Evolutionary conservation across 2,888 invertebrate genomes (phyloP).

Genomic region (Idaea biselata): DNA sequence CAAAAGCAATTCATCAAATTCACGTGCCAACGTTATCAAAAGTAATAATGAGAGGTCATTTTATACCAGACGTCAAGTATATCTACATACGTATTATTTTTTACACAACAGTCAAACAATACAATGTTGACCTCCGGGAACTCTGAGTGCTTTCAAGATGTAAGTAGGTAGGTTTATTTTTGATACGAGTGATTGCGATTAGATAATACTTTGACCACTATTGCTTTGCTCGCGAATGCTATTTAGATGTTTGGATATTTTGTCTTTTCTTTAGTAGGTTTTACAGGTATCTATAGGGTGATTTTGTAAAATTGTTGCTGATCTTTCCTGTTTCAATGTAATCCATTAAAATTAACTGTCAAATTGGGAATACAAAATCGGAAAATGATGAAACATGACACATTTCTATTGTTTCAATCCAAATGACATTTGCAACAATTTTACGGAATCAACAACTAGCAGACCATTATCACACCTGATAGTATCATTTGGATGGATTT

Average conservation of each 20-base stretch:
- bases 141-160: conserved; percentile 43
- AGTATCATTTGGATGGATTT: too few species aligned
- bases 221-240: background rate
- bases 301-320: too few species aligned
- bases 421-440: too few species aligned
- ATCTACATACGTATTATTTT: conserved; percentile 5
- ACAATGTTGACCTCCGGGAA: conserved; percentile 56
- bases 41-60: background rate
- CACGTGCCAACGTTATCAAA: background rate
- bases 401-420: too few species aligned
- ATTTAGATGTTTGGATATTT: background rate
- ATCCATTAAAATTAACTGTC: too few species aligned
- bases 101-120: conserved; percentile 53
- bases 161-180: background rate
- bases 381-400: too few species aligned
- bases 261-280: background rate
- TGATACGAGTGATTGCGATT: background rate
- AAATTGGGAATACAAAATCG: too few species aligned
- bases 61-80: background rate
- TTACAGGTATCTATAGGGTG: too few species aligned
- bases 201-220: background rate
- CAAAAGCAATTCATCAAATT: background rate
- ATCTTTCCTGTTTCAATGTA: too few species aligned
- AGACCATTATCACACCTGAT: too few species aligned
- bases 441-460: too few species aligned